Percentiles rank a stretch among this genome's conserved stretches.
phyloP scores from a whole-genome alignment of 2,113 vertebrate species.

The Mirounga angustirostris region DNA sequence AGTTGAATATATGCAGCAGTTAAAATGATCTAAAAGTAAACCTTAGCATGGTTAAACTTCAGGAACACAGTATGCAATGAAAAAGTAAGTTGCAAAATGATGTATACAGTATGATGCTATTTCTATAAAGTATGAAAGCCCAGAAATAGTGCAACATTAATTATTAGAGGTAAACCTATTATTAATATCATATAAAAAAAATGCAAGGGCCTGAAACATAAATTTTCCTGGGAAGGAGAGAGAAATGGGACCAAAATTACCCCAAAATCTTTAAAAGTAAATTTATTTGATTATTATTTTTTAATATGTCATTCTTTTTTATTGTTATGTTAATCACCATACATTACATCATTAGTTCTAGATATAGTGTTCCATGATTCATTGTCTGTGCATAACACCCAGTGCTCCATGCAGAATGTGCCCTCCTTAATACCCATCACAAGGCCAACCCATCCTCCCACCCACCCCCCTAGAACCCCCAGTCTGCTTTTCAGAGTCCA shows the following conservation, averaged over 20 bases:
- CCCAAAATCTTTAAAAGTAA: background rate
- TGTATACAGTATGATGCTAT: background rate
- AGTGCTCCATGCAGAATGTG: too few species aligned
- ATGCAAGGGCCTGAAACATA: background rate
- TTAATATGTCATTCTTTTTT: too few species aligned
- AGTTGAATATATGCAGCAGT: background rate
- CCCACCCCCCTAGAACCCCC: too few species aligned
- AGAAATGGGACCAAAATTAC: background rate
- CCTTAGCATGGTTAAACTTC: background rate
- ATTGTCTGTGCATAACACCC: too few species aligned
- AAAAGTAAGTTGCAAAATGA: background rate
- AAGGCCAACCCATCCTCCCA: too few species aligned
- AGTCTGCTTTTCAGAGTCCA: too few species aligned
- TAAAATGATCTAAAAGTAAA: background rate
- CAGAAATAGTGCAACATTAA: background rate
- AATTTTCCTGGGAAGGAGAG: background rate
- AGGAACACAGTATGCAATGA: background rate
- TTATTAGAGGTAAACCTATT: background rate
- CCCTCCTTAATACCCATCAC: too few species aligned
- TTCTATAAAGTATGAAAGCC: background rate
- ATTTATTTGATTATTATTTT: background rate
- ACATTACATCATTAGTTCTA: too few species aligned
- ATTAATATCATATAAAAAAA: background rate
- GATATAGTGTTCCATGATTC: too few species aligned
- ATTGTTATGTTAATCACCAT: too few species aligned